These are phyloP conservation scores for Emmelina monodactyla DNA, from an alignment of 2,888 invertebrate genomes.

Conservation along the genomic window DNA sequence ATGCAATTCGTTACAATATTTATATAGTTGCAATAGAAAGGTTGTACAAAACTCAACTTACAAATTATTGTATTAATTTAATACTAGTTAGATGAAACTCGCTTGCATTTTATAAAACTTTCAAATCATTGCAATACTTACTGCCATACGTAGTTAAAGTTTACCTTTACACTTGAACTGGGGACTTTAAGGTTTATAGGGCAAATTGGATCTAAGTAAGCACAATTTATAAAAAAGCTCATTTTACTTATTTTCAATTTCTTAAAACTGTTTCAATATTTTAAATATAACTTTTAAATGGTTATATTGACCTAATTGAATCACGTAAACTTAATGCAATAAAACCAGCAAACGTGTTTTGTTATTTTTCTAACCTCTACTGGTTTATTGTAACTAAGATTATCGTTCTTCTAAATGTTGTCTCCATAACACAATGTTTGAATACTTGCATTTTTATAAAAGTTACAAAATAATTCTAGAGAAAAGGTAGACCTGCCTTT, in stretches of 20 bases:
- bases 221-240: not conserved
- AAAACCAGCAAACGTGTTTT: no score
- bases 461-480: constrained; percentile 58
- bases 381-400: constrained; percentile 30
- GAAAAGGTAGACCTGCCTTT: constrained; percentile 37
- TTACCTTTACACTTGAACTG: no score
- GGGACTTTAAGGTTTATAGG: not conserved
- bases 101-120: constrained; percentile 17
- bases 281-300: not conserved
- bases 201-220: no score
- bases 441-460: constrained; percentile 54
- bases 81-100: constrained; percentile 26
- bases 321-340: constrained; percentile 16
- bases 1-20: constrained; percentile 46
- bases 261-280: no score
- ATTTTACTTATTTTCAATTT: not conserved
- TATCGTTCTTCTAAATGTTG: constrained; percentile 55
- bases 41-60: constrained; percentile 57
- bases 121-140: not conserved
- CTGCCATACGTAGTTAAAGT: not conserved
- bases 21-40: constrained; percentile 54
- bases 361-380: not conserved
- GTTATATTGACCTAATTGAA: constrained; percentile 6
- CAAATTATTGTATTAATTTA: constrained; percentile 37
- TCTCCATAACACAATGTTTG: constrained; percentile 45